These are phyloP conservation scores for Trachymyrmex septentrionalis DNA, from an alignment of 1,140 invertebrate genomes.

Conservation along the genomic window DNA sequence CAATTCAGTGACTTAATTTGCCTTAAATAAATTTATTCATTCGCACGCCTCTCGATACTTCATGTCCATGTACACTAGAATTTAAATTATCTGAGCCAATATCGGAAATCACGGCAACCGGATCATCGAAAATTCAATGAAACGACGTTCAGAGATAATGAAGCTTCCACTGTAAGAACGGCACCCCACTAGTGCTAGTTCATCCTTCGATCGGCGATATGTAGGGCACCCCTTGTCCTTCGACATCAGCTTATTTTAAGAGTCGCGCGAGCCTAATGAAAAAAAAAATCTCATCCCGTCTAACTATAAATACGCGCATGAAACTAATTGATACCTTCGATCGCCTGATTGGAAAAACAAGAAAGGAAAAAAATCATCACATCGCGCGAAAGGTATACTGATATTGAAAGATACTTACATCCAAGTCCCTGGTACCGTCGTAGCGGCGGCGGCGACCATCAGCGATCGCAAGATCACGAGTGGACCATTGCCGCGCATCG, in stretches of 20 bases:
- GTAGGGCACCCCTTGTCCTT: slow-evolving; percentile 56
- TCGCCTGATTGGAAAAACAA: neutral
- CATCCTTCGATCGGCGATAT: slow-evolving; percentile 52
- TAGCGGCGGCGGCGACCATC: slow-evolving; percentile 44
- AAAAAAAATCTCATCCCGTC: slow-evolving; percentile 46
- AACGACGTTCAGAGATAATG: slow-evolving; percentile 11
- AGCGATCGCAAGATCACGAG: slow-evolving; percentile 65
- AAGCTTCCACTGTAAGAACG: neutral
- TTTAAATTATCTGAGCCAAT: slow-evolving; percentile 12
- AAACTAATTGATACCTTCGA: slow-evolving; percentile 33
- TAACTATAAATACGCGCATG: slow-evolving; percentile 50
- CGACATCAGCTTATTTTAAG: slow-evolving; percentile 51
- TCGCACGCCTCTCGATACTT: neutral
- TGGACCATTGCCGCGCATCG: slow-evolving; percentile 16
- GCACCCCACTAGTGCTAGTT: neutral
- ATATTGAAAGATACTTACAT: slow-evolving; percentile 69
- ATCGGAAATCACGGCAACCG: neutral
- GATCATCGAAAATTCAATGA: slow-evolving; percentile 35
- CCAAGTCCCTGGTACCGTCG: slow-evolving; percentile 72
- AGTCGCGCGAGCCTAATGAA: slow-evolving; percentile 56
- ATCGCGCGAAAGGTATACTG: neutral
- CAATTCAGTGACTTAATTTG: slow-evolving; percentile 5
- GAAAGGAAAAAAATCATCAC: neutral
- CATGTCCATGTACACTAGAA: neutral
- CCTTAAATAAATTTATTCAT: neutral